Base-by-base conservation (phyloP, 2,113 vertebrate genomes). In the Pygathrix nemaeus region DNA sequence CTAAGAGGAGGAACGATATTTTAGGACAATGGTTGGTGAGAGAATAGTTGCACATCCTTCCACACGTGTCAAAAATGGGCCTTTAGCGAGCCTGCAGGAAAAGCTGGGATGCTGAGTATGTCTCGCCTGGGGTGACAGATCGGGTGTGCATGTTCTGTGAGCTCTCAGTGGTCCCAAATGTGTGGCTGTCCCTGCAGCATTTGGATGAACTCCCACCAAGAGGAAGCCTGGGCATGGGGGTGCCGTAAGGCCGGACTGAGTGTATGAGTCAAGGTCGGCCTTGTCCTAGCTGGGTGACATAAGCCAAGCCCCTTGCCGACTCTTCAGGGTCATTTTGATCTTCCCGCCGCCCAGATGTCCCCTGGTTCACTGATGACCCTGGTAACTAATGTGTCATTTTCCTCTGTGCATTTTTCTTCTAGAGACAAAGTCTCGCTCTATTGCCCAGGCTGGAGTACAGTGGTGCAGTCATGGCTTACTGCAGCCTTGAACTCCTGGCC, bases 251-350 rank as follows among this genome's bases (percentile, higher is more conserved):
- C 57, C 57, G 72, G 48, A 66, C 8, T 5, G 21, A 55, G 43
- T 21, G n/a, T 82, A 14, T 6, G 57, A 70, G 55, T 92, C 80
- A 70, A 70, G 55, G 70, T 75, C 2, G 0, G 14, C 75, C 64
- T 78, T 9, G 1, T 50, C 68, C 59, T 68, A 17, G n/a, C 61
- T 52, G 50, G 38, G 30, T 66, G 9, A 9, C 43, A 32, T 32
- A 61, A 38, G 61, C 73, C 17, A 35, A 81, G 21, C 2, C 14
- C 2, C 38, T 30, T 9, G 10, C 8, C 4, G 50, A n/a, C 25
- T 55, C 43, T 43, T 57, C 80, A 38, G 83, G 40, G 35, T 90
- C 85, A 52, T 50, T 90, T 94, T 72, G 92, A 12, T 81, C 12
- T 45, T 5, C 48, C 75, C 12, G 11, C 48, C 61, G 57, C 11